Evolutionary conservation across 1,140 invertebrate species (phyloP).

Genomic region (Cydia pomonella): DNA sequence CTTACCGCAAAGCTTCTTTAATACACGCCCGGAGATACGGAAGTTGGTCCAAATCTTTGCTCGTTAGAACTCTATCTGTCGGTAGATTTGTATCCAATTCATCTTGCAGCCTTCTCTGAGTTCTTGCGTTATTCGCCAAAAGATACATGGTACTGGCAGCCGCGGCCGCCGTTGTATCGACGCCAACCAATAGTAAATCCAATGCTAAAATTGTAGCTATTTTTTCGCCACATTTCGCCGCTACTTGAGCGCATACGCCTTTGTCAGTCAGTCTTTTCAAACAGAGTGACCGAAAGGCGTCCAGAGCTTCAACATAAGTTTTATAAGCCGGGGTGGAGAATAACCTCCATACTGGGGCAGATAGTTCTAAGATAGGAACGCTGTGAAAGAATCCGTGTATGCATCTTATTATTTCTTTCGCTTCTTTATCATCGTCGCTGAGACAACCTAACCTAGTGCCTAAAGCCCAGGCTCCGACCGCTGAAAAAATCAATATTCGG

Average conservation of each 20-base stretch:
- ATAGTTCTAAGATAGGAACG: constrained; percentile 88
- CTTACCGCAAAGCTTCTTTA: constrained; percentile 92
- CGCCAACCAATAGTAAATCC: constrained; percentile 92
- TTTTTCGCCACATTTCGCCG: constrained; percentile 72
- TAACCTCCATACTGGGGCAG: constrained; percentile 90
- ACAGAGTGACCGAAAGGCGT: constrained; percentile 82
- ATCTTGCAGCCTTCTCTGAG: constrained; percentile 86
- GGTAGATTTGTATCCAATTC: constrained; percentile 86
- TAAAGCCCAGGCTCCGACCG: constrained; percentile 89
- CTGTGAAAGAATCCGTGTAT: constrained; percentile 91
- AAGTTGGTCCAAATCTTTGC: constrained; percentile 85
- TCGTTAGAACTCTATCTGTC: constrained; percentile 81
- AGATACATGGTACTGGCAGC: constrained; percentile 90
- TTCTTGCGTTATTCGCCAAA: constrained; percentile 87
- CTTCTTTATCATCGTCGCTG: constrained; percentile 83
- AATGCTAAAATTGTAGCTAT: constrained; percentile 89
- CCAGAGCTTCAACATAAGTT: constrained; percentile 87
- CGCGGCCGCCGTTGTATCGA: constrained; percentile 92
- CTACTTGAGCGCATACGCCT: constrained; percentile 67
- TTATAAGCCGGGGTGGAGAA: constrained; percentile 88
- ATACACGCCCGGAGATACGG: constrained; percentile 93
- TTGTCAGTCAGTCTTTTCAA: constrained; percentile 71
- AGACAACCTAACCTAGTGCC: constrained; percentile 90
- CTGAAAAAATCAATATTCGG: constrained; percentile 76
- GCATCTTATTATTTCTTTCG: constrained; percentile 87